phyloP scores from a whole-genome alignment of 2,797 vertebrate genomes.

The Melanotaenia nigrans region DNA sequence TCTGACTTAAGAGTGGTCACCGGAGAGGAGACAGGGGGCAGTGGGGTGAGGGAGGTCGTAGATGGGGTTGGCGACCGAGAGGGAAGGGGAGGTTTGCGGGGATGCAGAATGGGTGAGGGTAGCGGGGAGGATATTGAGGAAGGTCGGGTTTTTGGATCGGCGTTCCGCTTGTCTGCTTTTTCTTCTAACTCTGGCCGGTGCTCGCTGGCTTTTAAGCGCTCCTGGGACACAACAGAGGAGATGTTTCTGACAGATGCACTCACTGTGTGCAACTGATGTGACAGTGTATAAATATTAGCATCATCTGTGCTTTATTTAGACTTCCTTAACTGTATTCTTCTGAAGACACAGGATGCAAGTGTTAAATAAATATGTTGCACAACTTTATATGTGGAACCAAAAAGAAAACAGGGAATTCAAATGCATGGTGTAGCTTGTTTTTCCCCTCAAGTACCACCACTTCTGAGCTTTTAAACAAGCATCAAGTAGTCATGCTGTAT shows the following conservation, averaged over 20 bases:
- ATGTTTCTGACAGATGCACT: conserved; percentile 4
- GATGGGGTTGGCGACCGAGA: conserved; percentile 84
- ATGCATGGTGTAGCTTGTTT: not conserved
- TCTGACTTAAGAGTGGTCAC: conserved; percentile 90
- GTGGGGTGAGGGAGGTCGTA: conserved; percentile 85
- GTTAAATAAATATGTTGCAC: not conserved
- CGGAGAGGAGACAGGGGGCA: conserved; percentile 84
- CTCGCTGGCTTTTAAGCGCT: conserved; percentile 91
- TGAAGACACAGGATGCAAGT: conserved; percentile 12
- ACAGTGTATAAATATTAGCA: conserved; percentile 11
- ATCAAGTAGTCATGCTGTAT: not conserved
- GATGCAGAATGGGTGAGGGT: conserved; percentile 81
- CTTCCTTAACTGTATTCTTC: conserved; percentile 5
- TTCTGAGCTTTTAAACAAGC: not conserved
- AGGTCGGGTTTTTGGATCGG: conserved; percentile 85
- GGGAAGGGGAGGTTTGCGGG: conserved; percentile 83
- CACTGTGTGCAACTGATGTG: not conserved
- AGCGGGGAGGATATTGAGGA: conserved; percentile 75
- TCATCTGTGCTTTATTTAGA: conserved; percentile 19
- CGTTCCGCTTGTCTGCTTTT: conserved; percentile 86
- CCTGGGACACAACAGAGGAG: conserved; percentile 79
- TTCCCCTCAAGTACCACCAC: not conserved
- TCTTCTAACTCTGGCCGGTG: conserved; percentile 90
- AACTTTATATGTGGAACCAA: not conserved
- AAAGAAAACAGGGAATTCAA: not conserved